Base-by-base conservation (phyloP, 2,888 invertebrate species). In the Leucania comma region DNA sequence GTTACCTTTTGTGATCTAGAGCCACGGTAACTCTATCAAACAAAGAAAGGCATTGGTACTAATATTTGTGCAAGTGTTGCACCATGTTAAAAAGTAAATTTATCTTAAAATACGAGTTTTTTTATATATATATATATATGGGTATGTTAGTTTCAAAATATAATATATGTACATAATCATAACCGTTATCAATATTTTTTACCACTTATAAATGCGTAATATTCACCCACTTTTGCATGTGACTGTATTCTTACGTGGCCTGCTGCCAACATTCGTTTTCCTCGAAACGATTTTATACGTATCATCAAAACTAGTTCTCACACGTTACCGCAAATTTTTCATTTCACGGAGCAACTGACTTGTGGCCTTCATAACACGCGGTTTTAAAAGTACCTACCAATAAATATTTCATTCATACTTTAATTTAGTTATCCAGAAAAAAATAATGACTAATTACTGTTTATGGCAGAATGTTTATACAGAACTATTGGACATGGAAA, bases 251-350 rank as follows among this genome's bases (percentile, higher is more conserved):
- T 12, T 12, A n/a, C 24, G 17, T 75, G 76, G 69, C 62, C 14
- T 50, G n/a, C 22, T 60, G 69, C 69, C 54, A 75, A 60, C n/a
- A 51, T 59, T 35, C 9, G n/a, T 6, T 68, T 62, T 53, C 58
- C n/a, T 50, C 3, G 57, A 46, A 62, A 59, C 17, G 22, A 14
- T 35, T 22, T 54, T 50, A 26, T 35, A 51, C 20, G n/a, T n/a
- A 51, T 64, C 42, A 73, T 67, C 35, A 56, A 46, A 60, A 50
- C 20, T 50, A 56, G 38, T 72, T 72, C 24, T 53, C 53, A 58
- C 35, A 46, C 50, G 56, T 35, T 56, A 22, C 50, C 35, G 42
- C 56, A 63, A 42, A 50, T 63, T 63, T 72, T 72, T 72, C 50
- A 51, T 58, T 56, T 61, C 57, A 63, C 42, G 29, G 42, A 48